Base-by-base conservation (phyloP, 1,140 invertebrate genomes). In the Charaxes varanes region DNA sequence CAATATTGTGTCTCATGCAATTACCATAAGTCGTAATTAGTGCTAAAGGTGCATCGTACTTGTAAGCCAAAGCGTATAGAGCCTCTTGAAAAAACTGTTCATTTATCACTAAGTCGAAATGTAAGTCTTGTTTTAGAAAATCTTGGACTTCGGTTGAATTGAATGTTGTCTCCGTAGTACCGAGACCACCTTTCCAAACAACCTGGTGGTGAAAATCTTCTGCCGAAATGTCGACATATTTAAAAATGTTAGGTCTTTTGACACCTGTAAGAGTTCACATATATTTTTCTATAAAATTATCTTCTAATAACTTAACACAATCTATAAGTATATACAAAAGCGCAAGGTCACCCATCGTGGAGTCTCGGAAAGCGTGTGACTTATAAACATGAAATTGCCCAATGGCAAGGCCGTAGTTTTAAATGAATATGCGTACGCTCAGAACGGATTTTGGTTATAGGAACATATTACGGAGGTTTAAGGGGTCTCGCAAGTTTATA, bases 11-110 rank as follows among this genome's bases (percentile, higher is more conserved):
- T 63, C 55, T 80, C 86, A 64, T 87, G 67, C 45, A 86, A 55
- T 87, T 86, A 17, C 87, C 87, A 62, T 76, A 85, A 8, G 86
- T 86, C 4, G 84, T 86, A 8, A 88, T 65, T 13, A 86, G 73
- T 0, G 78, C 81, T 24, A 88, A 64, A 2, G 86, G 87, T 12
- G 86, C 81, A 7, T 84, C 76, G 46, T 87, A 87, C 44, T 86
- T 87, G 21, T 85, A 72, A 2, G 85, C 86, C 24, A 88, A 73
- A 54, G 84, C 69, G 7, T 86, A 76, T n/a, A 86, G 62, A 3
- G 86, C 79, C 60, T 88, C 86, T 58, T 86, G 85, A 22, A 81
- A 87, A 48, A 88, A 88, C 41, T 87, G 80, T 58, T 88, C 87
- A 30, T 76, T 44, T 2, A 88, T 85, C 2, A 88, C 76, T 6